Evolutionary conservation across 2,888 invertebrate genomes (phyloP).

Genomic region (Bhutanitis thaidina): DNA sequence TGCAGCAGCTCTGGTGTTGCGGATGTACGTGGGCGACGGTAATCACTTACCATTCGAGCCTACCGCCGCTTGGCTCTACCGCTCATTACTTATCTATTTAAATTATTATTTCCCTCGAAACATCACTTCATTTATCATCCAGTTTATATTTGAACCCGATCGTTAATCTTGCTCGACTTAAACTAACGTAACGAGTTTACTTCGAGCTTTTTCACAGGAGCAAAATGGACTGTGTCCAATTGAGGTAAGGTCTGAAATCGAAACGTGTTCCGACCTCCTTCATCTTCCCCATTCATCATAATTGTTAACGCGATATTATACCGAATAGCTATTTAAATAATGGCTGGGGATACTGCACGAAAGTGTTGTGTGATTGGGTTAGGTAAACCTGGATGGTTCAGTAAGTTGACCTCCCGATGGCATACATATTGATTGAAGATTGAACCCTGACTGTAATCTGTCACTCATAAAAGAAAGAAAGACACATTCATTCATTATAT

Average conservation of each 20-base stretch:
- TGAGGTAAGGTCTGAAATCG: not conserved
- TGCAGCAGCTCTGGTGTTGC: no score
- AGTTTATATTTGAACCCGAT: slow-evolving; percentile 8
- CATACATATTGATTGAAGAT: no score
- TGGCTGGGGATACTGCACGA: not conserved
- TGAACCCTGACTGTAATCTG: no score
- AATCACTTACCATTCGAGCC: no score
- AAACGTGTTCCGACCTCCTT: not conserved
- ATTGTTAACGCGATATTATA: not conserved
- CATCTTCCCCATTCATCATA: not conserved
- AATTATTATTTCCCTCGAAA: slow-evolving; percentile 1
- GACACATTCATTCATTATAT: no score
- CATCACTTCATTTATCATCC: slow-evolving; percentile 8
- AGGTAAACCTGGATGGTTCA: no score
- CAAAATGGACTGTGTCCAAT: slow-evolving; percentile 1
- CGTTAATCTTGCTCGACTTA: slow-evolving; percentile 14
- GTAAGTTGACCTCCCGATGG: no score
- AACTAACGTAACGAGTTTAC: slow-evolving; percentile 5
- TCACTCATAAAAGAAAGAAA: no score
- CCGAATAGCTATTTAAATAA: not conserved
- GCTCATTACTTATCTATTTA: not conserved
- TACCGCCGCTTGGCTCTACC: no score
- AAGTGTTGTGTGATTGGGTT: not conserved
- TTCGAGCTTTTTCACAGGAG: not conserved
- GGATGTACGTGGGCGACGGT: no score